Conservation (phyloP, 2,888 invertebrate genomes). For the Dascillus cervinus region DNA sequence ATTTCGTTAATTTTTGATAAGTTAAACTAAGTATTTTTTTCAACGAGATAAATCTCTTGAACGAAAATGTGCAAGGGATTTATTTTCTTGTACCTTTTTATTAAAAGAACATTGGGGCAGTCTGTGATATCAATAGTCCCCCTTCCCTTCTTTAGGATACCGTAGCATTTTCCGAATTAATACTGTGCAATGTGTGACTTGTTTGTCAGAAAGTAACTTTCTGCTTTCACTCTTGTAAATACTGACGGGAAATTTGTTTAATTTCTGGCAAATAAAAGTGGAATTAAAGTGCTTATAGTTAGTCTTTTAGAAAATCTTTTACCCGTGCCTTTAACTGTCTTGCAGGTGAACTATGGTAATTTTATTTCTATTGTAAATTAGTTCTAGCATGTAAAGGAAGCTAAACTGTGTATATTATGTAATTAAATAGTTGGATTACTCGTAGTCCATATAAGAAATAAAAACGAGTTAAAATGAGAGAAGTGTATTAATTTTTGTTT, state of each 20-base stretch:
- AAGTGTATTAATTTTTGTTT: not conserved
- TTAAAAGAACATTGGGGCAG: conserved; percentile 32
- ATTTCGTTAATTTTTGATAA: too few species aligned
- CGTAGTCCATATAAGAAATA: not conserved
- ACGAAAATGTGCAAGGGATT: too few species aligned
- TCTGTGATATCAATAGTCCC: conserved; percentile 42
- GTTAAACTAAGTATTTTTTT: too few species aligned
- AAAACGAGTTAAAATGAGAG: not conserved
- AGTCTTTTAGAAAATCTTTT: conserved; percentile 26
- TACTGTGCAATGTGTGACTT: not conserved
- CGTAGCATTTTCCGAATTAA: conserved; percentile 27
- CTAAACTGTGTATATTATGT: conserved; percentile 32
- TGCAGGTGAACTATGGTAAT: conserved; percentile 33
- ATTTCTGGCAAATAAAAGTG: not conserved
- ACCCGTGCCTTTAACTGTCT: conserved; percentile 42
- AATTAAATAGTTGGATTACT: conserved; percentile 21
- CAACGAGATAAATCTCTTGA: too few species aligned
- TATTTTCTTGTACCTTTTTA: too few species aligned
- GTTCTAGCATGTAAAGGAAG: conserved; percentile 16
- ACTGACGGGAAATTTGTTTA: not conserved
- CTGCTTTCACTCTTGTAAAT: not conserved
- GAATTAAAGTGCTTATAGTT: conserved; percentile 24
- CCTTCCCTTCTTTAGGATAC: too few species aligned
- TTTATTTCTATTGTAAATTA: conserved; percentile 31
- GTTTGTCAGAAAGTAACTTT: not conserved